Base-by-base conservation (phyloP, 2,888 invertebrate genomes). In the Leptopterna dolabrata region DNA sequence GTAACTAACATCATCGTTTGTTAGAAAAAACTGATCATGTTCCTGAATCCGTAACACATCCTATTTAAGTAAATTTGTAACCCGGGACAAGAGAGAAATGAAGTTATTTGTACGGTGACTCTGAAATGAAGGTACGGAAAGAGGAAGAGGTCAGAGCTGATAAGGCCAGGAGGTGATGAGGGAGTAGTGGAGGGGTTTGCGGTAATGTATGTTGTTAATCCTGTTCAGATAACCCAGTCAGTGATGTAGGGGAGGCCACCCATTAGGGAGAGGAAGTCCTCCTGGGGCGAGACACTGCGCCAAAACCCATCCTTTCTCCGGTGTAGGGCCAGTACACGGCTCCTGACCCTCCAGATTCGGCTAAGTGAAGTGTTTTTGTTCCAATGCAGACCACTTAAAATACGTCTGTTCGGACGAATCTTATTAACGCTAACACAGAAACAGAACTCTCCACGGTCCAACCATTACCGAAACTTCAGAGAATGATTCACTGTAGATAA, bases 121-220 rank as follows among this genome's bases (percentile, higher is more conserved):
- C 63, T 63, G 51, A 51, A 51, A 51, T 51, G 51, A 30, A 27
- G 71, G 36, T 36, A 30, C 80, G 80, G 29, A 19, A 30, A 51
- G 76, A 4, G 41, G n/a, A 43, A 24, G 6, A 78, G 78, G 78
- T 78, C 78, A 29, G 16, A 36, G 16, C 29, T 78, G 47, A 47
- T 78, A 47, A 78, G 43, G 47, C n/a, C n/a, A n/a, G n/a, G n/a
- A n/a, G n/a, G n/a, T n/a, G n/a, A n/a, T n/a, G n/a, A n/a, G n/a
- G 63, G 3, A 16, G 30, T 29, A 11, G 30, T 30, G 11, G 19
- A 30, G 55, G 81, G 81, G 27, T 55, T 51, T 29, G 30, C 7
- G 30, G 81, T 82, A 82, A 82, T 82, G 63, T 82, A 82, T 55
- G 81, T 82, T 51, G 81, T 82, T 82, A 82, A 82, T 82, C 78